These are phyloP conservation scores for Chloromyia formosa DNA, from an alignment of 2,888 invertebrate species.

Conservation along the genomic window DNA sequence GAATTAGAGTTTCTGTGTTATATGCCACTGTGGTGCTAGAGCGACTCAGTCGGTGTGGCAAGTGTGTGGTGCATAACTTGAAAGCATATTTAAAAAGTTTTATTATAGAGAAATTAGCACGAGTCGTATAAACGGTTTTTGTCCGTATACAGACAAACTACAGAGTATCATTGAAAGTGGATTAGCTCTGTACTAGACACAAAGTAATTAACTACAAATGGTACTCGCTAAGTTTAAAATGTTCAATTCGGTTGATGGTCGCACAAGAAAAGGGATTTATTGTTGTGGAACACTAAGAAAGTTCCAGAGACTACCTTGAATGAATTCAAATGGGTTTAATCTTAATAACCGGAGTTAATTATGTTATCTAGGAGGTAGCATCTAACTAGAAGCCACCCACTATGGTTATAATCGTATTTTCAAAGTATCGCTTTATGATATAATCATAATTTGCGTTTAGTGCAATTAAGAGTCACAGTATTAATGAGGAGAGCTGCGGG, in stretches of 20 bases:
- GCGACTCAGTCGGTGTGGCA: background rate
- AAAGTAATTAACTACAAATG: slow-evolving; percentile 29
- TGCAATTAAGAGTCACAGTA: too few species aligned
- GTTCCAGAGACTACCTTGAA: background rate
- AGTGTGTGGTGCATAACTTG: background rate
- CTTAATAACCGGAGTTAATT: background rate
- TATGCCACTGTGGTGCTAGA: background rate
- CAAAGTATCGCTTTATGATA: too few species aligned
- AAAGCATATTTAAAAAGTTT: slow-evolving; percentile 42
- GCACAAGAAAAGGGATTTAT: slow-evolving; percentile 23
- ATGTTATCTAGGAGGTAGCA: background rate
- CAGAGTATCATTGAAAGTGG: slow-evolving; percentile 31
- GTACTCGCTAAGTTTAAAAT: slow-evolving; percentile 5
- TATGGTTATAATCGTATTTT: too few species aligned
- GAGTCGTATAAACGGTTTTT: slow-evolving; percentile 28
- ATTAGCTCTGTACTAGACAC: slow-evolving; percentile 9
- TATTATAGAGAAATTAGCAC: slow-evolving; percentile 37
- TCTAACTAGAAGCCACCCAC: background rate
- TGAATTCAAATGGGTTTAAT: slow-evolving; percentile 4
- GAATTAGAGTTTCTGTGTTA: slow-evolving; percentile 29
- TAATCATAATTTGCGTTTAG: too few species aligned
- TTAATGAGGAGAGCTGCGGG: too few species aligned
- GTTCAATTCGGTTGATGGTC: background rate
- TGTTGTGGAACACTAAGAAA: background rate
- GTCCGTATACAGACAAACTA: background rate